Base-by-base conservation (phyloP, 2,888 invertebrate species). In the Agrotis puta region DNA sequence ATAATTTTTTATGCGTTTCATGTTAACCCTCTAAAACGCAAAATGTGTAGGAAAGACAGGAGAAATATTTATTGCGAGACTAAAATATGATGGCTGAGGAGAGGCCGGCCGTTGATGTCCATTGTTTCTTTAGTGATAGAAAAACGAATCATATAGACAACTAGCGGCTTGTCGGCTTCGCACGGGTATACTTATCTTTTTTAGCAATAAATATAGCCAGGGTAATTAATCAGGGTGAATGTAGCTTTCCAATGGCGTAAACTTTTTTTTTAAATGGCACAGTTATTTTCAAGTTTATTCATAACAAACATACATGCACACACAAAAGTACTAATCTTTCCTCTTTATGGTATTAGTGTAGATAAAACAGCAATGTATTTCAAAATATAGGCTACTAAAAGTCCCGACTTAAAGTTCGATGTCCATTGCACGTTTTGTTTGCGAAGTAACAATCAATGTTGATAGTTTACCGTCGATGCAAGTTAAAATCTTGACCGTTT, bases 1-100 rank as follows among this genome's bases (percentile, higher is more conserved):
- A 92, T 93, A 93, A 86, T 85, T 92, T 93, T 94, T 94, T 92
- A 94, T 90, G 86, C 89, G 86, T 92, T 93, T 92, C 89, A 92
- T 92, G 92, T 90, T 83, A 90, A 89, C 90, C 92, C 89, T 90
- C 85, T 82, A 75, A 86, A 87, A 80, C 70, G 67, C 57, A 73
- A 56, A 67, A 71, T 76, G 45, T 61, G 14, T n/a, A 45, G 54
- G n/a, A 50, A 58, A 63, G 11, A 43, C 53, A 58, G 43, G n/a
- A 47, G 45, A 47, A 33, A 48, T 54, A 24, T 53, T 51, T 50
- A 39, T 45, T 22, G 51, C 20, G 14, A 6, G 13, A 59, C 74
- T 74, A 48, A 72, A 72, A 63, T 63, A 47, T n/a, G n/a, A 50
- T 51, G 50, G 18, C 3, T 51, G 6, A 18, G 11, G 14, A 64